Evolutionary conservation across 2,888 invertebrate genomes (phyloP).

Genomic region (Euspilapteryx auroguttella): DNA sequence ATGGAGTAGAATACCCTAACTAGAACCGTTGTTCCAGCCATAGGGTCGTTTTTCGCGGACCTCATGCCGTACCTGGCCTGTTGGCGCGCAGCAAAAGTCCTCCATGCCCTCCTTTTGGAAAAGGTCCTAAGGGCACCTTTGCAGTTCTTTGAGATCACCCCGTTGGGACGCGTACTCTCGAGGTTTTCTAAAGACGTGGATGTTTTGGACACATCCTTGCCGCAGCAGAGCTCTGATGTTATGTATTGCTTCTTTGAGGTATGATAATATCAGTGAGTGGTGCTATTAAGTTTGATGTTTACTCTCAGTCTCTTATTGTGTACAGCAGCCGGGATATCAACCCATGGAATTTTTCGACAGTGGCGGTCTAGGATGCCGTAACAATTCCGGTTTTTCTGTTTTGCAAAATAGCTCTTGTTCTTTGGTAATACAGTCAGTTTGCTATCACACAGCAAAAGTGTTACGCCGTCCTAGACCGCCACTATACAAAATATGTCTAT

Average conservation of each 20-base stretch:
- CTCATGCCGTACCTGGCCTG: conserved; percentile 70
- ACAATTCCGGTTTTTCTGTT: too few relatives aligned
- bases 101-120: conserved; percentile 63
- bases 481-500: too few relatives aligned
- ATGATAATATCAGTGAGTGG: conserved; percentile 23
- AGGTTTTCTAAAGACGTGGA: conserved; percentile 78
- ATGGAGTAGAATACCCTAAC: background rate
- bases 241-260: conserved; percentile 75
- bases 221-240: conserved; percentile 67
- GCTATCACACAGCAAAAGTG: too few relatives aligned
- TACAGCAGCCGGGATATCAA: too few relatives aligned
- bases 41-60: conserved; percentile 67
- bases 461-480: too few relatives aligned
- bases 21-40: conserved; percentile 65
- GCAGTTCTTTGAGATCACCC: conserved; percentile 79
- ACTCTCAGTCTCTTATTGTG: background rate
- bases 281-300: conserved; percentile 3
- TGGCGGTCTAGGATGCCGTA: too few relatives aligned
- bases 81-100: conserved; percentile 66
- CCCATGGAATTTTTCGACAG: too few relatives aligned
- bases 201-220: conserved; percentile 69
- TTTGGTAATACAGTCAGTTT: too few relatives aligned
- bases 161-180: conserved; percentile 72
- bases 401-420: too few relatives aligned
- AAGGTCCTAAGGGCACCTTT: conserved; percentile 70